Conservation (phyloP, 2,797 vertebrate genomes). For the Bradypodion ventrale region DNA sequence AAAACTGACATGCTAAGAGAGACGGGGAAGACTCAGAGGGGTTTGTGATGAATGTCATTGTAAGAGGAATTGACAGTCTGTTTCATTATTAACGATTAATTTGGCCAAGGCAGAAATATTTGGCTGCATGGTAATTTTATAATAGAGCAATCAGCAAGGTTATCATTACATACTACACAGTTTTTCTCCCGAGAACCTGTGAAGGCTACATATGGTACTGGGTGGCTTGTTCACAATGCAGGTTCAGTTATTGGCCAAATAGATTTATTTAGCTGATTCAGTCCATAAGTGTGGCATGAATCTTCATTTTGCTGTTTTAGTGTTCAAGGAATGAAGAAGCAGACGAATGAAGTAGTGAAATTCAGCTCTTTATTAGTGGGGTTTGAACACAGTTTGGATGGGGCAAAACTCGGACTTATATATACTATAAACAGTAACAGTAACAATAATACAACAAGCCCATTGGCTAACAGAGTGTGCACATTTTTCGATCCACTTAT, state of each 20-base stretch:
- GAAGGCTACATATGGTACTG: neutral
- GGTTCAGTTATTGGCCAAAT: neutral
- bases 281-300: neutral
- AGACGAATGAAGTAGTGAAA: too few species aligned
- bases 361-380: too few species aligned
- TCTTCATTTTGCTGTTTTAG: neutral
- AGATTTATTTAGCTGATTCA: neutral
- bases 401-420: too few species aligned
- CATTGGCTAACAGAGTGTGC: too few species aligned
- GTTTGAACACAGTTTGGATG: too few species aligned
- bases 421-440: too few species aligned
- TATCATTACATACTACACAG: neutral
- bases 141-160: neutral
- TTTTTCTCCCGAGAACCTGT: conserved; percentile 7
- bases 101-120: conserved; percentile 29
- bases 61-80: conserved; percentile 52
- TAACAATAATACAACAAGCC: too few species aligned
- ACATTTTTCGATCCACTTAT: too few species aligned
- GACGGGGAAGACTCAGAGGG: conserved; percentile 47
- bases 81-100: conserved; percentile 47
- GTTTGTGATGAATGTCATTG: conserved; percentile 30
- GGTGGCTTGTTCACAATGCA: conserved; percentile 13
- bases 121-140: conserved; percentile 14
- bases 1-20: conserved; percentile 51
- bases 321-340: too few species aligned